Conservation (phyloP, 2,797 vertebrate genomes). For the Ataeniobius toweri region DNA sequence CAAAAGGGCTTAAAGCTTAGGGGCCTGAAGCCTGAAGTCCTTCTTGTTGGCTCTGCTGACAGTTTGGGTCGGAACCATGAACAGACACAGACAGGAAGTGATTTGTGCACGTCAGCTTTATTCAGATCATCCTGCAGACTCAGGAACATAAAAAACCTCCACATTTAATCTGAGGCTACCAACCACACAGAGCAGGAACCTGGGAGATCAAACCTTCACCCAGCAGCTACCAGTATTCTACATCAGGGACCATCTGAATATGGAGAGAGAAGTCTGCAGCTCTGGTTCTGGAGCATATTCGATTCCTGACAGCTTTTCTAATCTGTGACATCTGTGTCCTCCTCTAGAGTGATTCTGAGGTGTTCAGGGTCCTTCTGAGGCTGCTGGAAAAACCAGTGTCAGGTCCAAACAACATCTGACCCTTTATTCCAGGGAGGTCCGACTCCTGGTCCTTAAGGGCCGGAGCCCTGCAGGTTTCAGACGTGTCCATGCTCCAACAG, state of each 20-base stretch:
- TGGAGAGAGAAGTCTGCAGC: neutral
- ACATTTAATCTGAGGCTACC: slow-evolving; percentile 12
- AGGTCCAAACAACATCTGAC: too few relatives aligned
- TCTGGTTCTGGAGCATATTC: neutral
- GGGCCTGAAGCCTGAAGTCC: neutral
- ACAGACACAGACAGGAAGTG: neutral
- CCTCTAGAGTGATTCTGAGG: too few relatives aligned
- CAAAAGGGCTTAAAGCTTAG: too few relatives aligned
- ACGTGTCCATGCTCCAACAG: too few relatives aligned
- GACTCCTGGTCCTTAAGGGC: too few relatives aligned
- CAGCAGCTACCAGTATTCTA: slow-evolving; percentile 23
- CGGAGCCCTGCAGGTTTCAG: too few relatives aligned
- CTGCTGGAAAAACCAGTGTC: too few relatives aligned
- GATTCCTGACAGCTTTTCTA: neutral
- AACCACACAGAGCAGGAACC: slow-evolving; percentile 25
- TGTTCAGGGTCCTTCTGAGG: too few relatives aligned
- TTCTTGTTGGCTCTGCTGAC: neutral
- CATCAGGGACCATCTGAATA: neutral
- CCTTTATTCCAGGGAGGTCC: too few relatives aligned
- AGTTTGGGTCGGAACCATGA: neutral
- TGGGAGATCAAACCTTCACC: slow-evolving; percentile 25
- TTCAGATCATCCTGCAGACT: slow-evolving; percentile 37
- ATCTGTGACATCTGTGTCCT: too few relatives aligned
- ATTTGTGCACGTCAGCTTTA: slow-evolving; percentile 61
- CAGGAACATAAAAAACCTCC: slow-evolving; percentile 25